Base-by-base conservation (phyloP, 2,797 vertebrate species). In the Neosilurus mollespiculum region DNA sequence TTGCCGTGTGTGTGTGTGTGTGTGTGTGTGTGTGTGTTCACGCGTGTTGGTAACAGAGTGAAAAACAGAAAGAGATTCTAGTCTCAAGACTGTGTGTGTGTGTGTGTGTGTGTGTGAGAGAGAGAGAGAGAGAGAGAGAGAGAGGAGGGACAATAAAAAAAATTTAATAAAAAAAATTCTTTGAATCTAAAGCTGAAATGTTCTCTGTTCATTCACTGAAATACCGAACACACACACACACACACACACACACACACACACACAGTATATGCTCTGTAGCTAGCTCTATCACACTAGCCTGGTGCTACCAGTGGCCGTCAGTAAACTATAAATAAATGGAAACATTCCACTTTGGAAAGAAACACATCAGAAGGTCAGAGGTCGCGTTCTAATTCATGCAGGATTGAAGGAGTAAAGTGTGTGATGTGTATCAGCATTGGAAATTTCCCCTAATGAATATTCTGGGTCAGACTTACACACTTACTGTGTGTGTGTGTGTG, bases 401-500 rank as follows among this genome's bases (percentile, higher is more conserved):
- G 51, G n/a, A 73, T 16, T 53, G 49, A 72, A 24, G 12, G 49
- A 34, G 20, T 37, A 59, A 76, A 76, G 75, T n/a, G 58, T 61
- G 30, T 43, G 75, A 77, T 24, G 18, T 12, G 15, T 15, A 77
- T 43, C 58, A n/a, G 20, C 1, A 2, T 56, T 62, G 58, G 75
- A 77, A 61, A 49, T 43, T 77, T 77, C 75, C 58, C n/a, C 58
- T 15, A 62, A 62, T 77, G 30, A 77, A 62, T 77, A 77, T 62
- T 77, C 75, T 61, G 24, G 15, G 11, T 61, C 75, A 62, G 75
- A 77, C 30, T 30, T 9, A 49, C 20, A 49, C n/a, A n/a, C n/a
- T n/a, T n/a, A n/a, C n/a, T 67, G 30, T 10, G 30, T 67, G 34
- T 37, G 65, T 69, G 66, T 69, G 66, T 69, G 34, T 43, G 66